Base-by-base conservation (phyloP, 1,140 invertebrate genomes). In the Hycleus cichorii region DNA sequence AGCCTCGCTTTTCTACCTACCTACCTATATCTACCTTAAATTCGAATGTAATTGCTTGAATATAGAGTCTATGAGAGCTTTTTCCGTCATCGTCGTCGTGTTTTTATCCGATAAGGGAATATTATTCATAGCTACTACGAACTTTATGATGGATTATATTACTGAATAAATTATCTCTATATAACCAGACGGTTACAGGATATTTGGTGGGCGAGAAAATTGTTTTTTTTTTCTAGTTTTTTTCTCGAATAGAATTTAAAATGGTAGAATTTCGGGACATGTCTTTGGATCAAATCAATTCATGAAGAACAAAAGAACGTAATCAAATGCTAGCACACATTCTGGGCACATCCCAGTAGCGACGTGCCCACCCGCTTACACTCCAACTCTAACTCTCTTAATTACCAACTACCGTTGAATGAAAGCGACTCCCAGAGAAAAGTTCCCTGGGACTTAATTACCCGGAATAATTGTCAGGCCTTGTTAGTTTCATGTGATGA, bases 381-480 rank as follows among this genome's bases (percentile, higher is more conserved):
- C 18, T 18, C 18, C 18, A 18, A 18, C 18, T 5, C 32, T 32
- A 51, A 62, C 61, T 63, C 62, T 65, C 63, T 69, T 66, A 69
- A 66, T 69, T 72, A 72, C 70, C 70, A 69, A 70, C 70, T 64
- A 60, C 55, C 62, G 60, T 61, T 18, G 18, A 18, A 18, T 67
- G 70, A 69, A 69, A 69, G 66, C 66, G 66, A 64, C 58, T 64
- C 60, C 66, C 18, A 18, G 60, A 59, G 59, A 65, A 72, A 72
- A 72, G 69, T 70, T 72, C 49, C 62, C 67, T 62, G 61, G 57
- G 64, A 68, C 64, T 71, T 73, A 73, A 73, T 73, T 73, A 73
- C 69, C 71, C 70, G 70, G 71, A 73, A 73, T 73, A 72, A 73
- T 73, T 72, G 71, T 70, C 71, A 70, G 60, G 67, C 69, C 69